These are phyloP conservation scores for Chironomus striatipennis DNA, from an alignment of 1,140 invertebrate species.

Conservation along the genomic window DNA sequence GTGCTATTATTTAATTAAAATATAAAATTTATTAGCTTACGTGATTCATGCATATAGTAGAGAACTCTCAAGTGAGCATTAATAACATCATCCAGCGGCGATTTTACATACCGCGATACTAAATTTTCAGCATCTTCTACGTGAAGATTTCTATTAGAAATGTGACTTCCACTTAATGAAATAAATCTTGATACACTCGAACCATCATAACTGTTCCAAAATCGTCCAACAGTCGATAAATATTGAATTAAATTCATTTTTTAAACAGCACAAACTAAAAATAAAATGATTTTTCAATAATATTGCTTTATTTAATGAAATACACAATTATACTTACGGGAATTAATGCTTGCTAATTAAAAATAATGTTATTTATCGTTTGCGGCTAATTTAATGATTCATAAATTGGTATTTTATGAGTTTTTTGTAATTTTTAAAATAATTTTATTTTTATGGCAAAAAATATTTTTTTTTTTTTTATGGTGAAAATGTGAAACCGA, in stretches of 20 bases:
- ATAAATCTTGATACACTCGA: slow-evolving; percentile 50
- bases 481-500: too few species aligned
- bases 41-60: slow-evolving; percentile 39
- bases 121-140: slow-evolving; percentile 59
- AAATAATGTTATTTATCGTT: too few species aligned
- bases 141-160: slow-evolving; percentile 56
- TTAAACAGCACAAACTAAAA: background rate
- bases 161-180: slow-evolving; percentile 69
- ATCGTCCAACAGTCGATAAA: slow-evolving; percentile 31
- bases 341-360: too few species aligned
- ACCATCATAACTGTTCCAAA: slow-evolving; percentile 34
- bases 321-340: background rate
- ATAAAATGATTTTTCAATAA: background rate
- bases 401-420: too few species aligned
- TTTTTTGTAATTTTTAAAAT: too few species aligned
- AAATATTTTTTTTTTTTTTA: too few species aligned
- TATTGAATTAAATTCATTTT: slow-evolving; percentile 27
- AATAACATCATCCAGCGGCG: slow-evolving; percentile 73
- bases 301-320: background rate
- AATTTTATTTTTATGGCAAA: too few species aligned
- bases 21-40: slow-evolving; percentile 33
- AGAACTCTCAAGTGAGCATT: slow-evolving; percentile 61
- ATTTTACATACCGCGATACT: slow-evolving; percentile 59
- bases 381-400: too few species aligned
- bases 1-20: background rate